Percentiles rank a stretch among this genome's conserved stretches.
phyloP scores from a whole-genome alignment of 2,888 invertebrate species.

The Bellardia pandia region DNA sequence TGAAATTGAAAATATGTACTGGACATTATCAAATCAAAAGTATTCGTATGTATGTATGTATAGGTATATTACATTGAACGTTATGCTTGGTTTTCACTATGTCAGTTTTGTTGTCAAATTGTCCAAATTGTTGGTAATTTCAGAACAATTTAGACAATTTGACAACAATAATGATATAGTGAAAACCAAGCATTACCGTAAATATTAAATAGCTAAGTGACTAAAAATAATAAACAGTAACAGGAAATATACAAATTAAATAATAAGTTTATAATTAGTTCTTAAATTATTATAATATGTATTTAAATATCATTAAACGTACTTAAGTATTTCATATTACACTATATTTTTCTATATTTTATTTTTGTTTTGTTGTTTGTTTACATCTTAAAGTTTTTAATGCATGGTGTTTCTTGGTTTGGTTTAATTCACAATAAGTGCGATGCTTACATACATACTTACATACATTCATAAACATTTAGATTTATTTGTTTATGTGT shows the following conservation, averaged over 20 bases:
- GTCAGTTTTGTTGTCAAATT: too few relatives aligned
- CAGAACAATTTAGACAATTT: too few relatives aligned
- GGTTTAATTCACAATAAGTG: conserved; percentile 55
- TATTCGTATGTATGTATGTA: too few relatives aligned
- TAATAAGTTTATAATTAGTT: neutral
- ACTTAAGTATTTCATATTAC: neutral
- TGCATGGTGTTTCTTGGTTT: conserved; percentile 8
- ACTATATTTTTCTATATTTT: neutral
- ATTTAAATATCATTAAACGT: neutral
- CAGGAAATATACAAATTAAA: conserved; percentile 1
- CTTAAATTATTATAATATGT: neutral
- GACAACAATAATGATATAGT: too few relatives aligned
- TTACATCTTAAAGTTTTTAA: neutral
- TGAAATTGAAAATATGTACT: too few relatives aligned
- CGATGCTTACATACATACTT: conserved; percentile 5
- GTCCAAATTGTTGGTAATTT: too few relatives aligned
- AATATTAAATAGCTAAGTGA: neutral
- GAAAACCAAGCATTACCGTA: too few relatives aligned
- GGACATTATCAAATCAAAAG: too few relatives aligned
- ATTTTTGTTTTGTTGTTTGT: neutral
- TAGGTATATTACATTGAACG: neutral
- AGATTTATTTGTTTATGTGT: neutral
- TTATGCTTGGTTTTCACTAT: too few relatives aligned
- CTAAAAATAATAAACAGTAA: neutral
- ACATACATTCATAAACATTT: neutral